Evolutionary conservation across 2,888 invertebrate species (phyloP), one percentile per base, ranked within the genome.

Genomic region (Leucophenga montana): DNA sequence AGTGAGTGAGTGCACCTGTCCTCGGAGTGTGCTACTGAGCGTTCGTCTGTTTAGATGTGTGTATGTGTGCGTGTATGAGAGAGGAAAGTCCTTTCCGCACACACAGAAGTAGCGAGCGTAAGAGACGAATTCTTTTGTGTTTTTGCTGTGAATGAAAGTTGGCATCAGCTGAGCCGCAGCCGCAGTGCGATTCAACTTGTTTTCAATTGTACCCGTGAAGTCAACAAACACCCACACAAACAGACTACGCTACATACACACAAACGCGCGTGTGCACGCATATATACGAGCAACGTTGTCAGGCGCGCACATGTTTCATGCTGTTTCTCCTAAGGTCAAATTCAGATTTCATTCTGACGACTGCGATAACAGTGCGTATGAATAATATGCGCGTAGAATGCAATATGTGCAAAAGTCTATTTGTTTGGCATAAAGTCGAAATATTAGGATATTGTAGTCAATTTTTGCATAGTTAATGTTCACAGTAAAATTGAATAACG

Each of bases 1-100:
- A 83, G 79, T 75, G 81, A 44, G n/a, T 81, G 83, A 83, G 84
- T 84, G 81, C 81, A 82, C 83, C 81, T 83, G 83, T 79, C 72
- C 80, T 73, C 18, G 62, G 66, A 57, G 22, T 69, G 9, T 39
- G 39, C 39, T 11, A 39, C 69, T 69, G 22, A 75, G 75, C 82
- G 67, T 83, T 20, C 66, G 22, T 65, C 69, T 66, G 69, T 59
- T 67, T 71, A 62, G 69, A 66, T 31, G 39, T 33, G 39, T 31
- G 44, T 61, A 6, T 18, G 18, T 16, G 61, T 39, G 59, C 11
- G 4, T 5, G 61, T 5, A 39, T 61, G 6, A 61, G 39, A 39
- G 33, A 61, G 61, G 8, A 39, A 39, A 8, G 11, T 39, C 11
- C 39, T 39, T 11, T 1, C 39, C 9, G 18, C 39, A 44, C 70